These are phyloP conservation scores for Sebastes vulpes DNA, from an alignment of 2,797 vertebrate genomes.

Conservation along the genomic window DNA sequence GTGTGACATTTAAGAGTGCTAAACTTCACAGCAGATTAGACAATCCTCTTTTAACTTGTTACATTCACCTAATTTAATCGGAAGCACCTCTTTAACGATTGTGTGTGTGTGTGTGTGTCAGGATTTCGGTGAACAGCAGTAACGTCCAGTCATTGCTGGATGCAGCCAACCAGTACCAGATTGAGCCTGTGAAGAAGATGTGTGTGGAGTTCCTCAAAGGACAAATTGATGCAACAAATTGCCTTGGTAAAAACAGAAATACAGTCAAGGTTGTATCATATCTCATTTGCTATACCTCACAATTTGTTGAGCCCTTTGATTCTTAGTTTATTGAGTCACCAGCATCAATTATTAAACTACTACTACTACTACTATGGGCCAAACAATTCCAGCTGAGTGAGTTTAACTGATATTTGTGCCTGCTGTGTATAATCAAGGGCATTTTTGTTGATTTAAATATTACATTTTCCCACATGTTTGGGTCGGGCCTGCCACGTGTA, in stretches of 20 bases:
- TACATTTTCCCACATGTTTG: not conserved
- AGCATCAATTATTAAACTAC: not conserved
- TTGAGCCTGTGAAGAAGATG: conserved; percentile 99
- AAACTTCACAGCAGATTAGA: not conserved
- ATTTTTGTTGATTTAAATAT: not conserved
- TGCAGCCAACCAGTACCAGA: conserved; percentile 98
- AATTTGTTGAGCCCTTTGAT: not conserved
- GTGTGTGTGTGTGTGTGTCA: conserved; percentile 57
- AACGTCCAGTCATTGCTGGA: conserved; percentile 97
- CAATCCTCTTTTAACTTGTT: not conserved
- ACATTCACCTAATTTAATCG: not conserved
- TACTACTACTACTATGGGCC: not conserved
- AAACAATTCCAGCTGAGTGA: not conserved
- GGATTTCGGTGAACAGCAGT: conserved; percentile 98
- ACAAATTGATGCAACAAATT: conserved; percentile 97
- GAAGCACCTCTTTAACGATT: not conserved
- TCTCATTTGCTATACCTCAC: not conserved
- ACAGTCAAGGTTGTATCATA: not conserved
- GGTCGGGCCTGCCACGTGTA: not conserved
- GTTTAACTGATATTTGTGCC: not conserved
- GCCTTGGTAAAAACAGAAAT: conserved; percentile 89
- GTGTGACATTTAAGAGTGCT: not conserved
- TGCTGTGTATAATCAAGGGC: not conserved
- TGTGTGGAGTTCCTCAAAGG: conserved; percentile 98
- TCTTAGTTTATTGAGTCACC: not conserved